A percentile compares a stretch with the other conserved stretches of the same genome.
These are phyloP conservation scores for Tethya wilhelma DNA, from an alignment of 37 sponge, comb jelly and placozoan species.

Conservation along the genomic window DNA sequence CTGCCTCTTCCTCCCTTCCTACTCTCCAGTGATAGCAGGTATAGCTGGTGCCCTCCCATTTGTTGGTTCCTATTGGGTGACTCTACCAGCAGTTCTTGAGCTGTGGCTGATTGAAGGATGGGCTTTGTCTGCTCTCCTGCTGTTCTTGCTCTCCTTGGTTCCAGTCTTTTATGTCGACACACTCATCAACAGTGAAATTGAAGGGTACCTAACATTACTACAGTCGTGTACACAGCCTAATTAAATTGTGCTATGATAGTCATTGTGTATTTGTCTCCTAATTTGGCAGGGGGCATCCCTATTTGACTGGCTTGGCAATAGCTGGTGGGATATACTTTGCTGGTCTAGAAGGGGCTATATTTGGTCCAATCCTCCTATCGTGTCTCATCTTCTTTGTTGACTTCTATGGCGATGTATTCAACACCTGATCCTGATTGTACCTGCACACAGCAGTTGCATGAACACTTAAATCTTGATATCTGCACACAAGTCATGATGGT, in stretches of 20 bases:
- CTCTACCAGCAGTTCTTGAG: constrained; percentile 90
- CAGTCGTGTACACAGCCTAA: not conserved
- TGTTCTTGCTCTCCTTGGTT: constrained; percentile 75
- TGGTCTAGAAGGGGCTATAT: constrained; percentile 97
- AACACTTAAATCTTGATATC: not conserved
- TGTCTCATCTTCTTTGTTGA: constrained; percentile 76
- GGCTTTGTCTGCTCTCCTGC: constrained; percentile 50
- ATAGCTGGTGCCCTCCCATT: constrained; percentile 89
- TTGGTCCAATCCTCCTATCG: constrained; percentile 94
- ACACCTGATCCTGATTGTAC: not conserved
- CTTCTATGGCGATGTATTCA: constrained; percentile 23
- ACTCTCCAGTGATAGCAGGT: constrained; percentile 77
- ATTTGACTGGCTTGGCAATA: constrained; percentile 92
- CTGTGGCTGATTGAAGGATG: constrained; percentile 85
- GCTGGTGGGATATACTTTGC: constrained; percentile 94
- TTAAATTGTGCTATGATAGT: not conserved
- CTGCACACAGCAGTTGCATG: not conserved
- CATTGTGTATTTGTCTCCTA: not conserved
- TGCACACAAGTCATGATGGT: not conserved
- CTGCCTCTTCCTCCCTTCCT: not conserved
- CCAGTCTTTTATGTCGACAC: constrained; percentile 87
- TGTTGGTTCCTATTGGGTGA: constrained; percentile 88
- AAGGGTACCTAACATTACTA: constrained; percentile 65
- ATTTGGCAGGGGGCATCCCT: constrained; percentile 88
- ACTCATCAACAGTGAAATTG: constrained; percentile 89